phyloP scores from a whole-genome alignment of 2,113 vertebrate species.

The Anhinga rufa region DNA sequence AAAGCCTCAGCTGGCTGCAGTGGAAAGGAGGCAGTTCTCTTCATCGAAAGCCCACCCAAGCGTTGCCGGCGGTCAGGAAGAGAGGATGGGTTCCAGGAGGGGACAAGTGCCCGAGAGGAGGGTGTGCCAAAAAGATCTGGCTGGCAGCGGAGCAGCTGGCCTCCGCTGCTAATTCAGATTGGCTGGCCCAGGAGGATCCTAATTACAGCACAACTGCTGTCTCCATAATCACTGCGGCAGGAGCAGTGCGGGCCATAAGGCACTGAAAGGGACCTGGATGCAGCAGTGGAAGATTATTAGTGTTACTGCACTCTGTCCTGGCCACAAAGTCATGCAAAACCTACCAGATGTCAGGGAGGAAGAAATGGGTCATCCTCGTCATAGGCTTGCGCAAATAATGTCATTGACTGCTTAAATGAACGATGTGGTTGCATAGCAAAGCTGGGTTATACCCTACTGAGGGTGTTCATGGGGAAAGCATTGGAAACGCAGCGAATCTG shows the following conservation, averaged over 20 bases:
- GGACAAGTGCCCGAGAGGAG: not conserved
- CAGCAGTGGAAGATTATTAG: conserved; percentile 17
- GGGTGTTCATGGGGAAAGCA: not conserved
- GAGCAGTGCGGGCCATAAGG: conserved; percentile 51
- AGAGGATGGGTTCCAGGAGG: conserved; percentile 17
- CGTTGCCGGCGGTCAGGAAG: not conserved
- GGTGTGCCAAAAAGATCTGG: conserved; percentile 60
- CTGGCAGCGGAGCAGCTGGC: conserved; percentile 65
- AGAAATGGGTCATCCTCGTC: not conserved
- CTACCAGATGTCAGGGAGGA: conserved; percentile 59
- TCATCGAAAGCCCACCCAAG: not conserved
- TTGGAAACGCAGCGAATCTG: not conserved
- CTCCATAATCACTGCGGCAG: conserved; percentile 62
- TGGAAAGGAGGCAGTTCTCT: not conserved
- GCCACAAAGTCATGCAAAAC: not conserved
- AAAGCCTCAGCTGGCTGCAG: not conserved
- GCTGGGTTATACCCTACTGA: not conserved
- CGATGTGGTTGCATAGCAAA: not conserved
- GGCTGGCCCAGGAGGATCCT: conserved; percentile 70
- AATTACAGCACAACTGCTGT: conserved; percentile 67
- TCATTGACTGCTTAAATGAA: not conserved
- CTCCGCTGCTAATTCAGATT: conserved; percentile 46
- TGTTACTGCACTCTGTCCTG: not conserved
- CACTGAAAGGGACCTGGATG: conserved; percentile 32
- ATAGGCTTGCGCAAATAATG: not conserved